Percentiles rank a stretch among this genome's conserved stretches.
Conservation (phyloP, 2,888 invertebrate genomes). For the Protodeltote pygarga region DNA sequence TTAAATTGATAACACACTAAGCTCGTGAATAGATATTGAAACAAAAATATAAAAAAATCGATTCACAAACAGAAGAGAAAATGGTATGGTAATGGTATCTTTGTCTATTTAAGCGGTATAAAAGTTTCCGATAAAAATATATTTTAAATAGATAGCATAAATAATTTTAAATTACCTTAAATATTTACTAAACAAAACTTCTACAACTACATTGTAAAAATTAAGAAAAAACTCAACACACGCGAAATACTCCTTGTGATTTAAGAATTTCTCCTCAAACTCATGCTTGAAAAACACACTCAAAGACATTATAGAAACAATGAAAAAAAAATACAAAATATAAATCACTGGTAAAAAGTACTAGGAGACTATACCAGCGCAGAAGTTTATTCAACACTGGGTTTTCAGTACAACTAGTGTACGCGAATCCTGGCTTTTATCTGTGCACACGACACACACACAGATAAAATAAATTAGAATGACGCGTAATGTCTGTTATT, state of each 20-base stretch:
- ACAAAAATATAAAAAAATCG: too few relatives aligned
- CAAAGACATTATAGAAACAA: slow-evolving; percentile 54
- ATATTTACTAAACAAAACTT: slow-evolving; percentile 43
- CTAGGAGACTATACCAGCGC: slow-evolving; percentile 24
- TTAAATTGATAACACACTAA: too few relatives aligned
- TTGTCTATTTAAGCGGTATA: too few relatives aligned
- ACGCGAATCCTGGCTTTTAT: slow-evolving; percentile 48
- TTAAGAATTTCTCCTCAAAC: slow-evolving; percentile 42
- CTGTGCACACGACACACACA: slow-evolving; percentile 29
- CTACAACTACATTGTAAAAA: slow-evolving; percentile 53
- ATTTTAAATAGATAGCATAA: too few relatives aligned
- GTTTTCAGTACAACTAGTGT: slow-evolving; percentile 43
- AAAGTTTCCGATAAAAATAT: too few relatives aligned
- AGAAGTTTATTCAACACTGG: slow-evolving; percentile 53
- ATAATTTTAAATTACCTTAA: slow-evolving; percentile 45
- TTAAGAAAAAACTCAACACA: slow-evolving; percentile 57
- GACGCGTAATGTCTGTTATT: slow-evolving; percentile 14
- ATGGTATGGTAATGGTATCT: too few relatives aligned
- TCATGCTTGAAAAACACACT: slow-evolving; percentile 51
- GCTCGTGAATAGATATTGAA: too few relatives aligned
- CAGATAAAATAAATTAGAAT: slow-evolving; percentile 42
- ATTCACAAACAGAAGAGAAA: too few relatives aligned
- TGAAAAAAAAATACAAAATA: slow-evolving; percentile 9
- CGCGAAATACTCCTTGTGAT: slow-evolving; percentile 47
- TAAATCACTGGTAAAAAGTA: slow-evolving; percentile 16